A percentile compares a stretch with the other conserved stretches of the same genome.
phyloP scores from a whole-genome alignment of 2,113 vertebrate genomes.

The Bettongia penicillata region DNA sequence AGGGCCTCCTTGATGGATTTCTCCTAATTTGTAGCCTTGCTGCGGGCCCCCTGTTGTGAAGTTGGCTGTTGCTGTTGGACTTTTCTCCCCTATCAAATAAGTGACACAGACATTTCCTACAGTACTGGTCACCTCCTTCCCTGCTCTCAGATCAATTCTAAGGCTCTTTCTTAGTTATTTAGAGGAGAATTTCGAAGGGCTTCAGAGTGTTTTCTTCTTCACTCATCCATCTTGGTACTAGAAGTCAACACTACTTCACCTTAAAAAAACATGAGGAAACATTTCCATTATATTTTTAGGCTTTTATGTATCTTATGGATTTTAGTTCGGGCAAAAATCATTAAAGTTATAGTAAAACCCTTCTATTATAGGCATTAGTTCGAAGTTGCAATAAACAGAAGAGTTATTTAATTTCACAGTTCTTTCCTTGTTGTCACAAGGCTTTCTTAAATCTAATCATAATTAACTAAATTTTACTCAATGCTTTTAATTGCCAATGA shows the following conservation, averaged over 20 bases:
- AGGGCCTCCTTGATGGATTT: too few relatives aligned
- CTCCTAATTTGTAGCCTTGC: too few relatives aligned
- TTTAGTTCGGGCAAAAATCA: neutral
- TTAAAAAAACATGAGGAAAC: neutral
- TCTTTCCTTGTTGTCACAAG: neutral
- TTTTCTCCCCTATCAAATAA: too few relatives aligned
- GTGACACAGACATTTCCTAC: too few relatives aligned
- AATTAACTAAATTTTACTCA: neutral
- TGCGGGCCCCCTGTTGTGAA: too few relatives aligned
- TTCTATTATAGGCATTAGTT: neutral
- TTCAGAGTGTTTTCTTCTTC: too few relatives aligned
- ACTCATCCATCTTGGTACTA: too few relatives aligned
- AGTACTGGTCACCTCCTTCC: too few relatives aligned
- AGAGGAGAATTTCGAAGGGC: too few relatives aligned
- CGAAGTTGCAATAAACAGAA: neutral
- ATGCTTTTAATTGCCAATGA: neutral
- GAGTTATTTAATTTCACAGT: neutral
- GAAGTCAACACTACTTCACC: neutral
- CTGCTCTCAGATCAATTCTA: too few relatives aligned
- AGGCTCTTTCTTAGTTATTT: too few relatives aligned
- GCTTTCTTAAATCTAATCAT: neutral
- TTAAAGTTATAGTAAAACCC: neutral
- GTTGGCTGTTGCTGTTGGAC: too few relatives aligned
- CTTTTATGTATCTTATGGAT: neutral
- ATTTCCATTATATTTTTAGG: neutral